Base-by-base conservation (phyloP, 2,797 vertebrate genomes). In the Mus spretus region DNA sequence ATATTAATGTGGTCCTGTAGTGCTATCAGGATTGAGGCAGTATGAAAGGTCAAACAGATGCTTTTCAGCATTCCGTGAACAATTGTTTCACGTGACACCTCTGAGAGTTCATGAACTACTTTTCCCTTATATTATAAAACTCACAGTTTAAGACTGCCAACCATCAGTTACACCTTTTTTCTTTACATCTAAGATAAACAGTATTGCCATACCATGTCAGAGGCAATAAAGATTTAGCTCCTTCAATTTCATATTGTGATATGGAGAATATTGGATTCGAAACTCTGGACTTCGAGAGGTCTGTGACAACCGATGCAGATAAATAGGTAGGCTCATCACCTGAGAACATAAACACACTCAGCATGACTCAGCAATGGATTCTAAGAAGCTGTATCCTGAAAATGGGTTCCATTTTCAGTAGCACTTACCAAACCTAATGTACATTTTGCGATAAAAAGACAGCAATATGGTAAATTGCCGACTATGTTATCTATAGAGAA, bases 181-280 rank as follows among this genome's bases (percentile, higher is more conserved):
- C 65, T 90, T 80, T 75, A 63, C 55, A 63, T 15, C 22, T 78
- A 94, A 59, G 89, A 34, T 96, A 97, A 97, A 96, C 0, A 15
- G 89, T 95, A 97, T 95, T 97, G 44, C 63, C 44, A 95, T 90
- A 90, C n/a, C 57, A 92, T 90, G 96, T 93, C 78, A 95, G 40
- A 91, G 50, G 50, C 61, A 95, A 91, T 92, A 93, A 92, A 79
- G 26, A 65, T 96, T 96, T 94, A 93, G 53, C 40, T 83, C 44
- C 77, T 97, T 94, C 61, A 92, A 57, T 96, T 97, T 95, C 89
- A 77, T 72, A 95, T 47, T n/a, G 6, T 93, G 47, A 97, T 93
- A 47, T 89, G 78, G 81, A 96, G 53, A 97, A 97, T 97, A 97
- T 3, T 79, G 44, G 37, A 92, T 92, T 44, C 81, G 77, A 94